A percentile compares a stretch with the other conserved stretches of the same genome.
phyloP scores from a whole-genome alignment of 2,113 vertebrate genomes.

The Chloroceryle aenea region DNA sequence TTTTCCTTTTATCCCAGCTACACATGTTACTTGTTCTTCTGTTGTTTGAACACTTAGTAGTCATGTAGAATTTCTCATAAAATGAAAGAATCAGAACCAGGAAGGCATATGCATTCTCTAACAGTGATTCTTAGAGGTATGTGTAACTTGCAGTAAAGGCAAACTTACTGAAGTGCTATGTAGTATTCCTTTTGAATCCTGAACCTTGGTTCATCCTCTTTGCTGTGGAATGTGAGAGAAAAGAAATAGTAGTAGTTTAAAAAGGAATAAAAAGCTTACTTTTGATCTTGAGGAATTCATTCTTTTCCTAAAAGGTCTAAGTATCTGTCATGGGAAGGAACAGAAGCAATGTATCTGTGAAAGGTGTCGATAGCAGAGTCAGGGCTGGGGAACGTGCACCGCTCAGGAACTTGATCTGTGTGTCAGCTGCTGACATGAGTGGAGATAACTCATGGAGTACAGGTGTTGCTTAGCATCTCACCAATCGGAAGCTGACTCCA shows the following conservation, averaged over 20 bases:
- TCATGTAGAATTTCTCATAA: constrained; percentile 2
- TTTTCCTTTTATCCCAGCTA: not conserved
- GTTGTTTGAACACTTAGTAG: not conserved
- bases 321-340: not conserved
- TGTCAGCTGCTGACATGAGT: not conserved
- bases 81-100: not conserved
- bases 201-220: not conserved
- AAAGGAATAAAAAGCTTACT: not conserved
- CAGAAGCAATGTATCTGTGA: not conserved
- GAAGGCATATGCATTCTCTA: not conserved
- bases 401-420: not conserved
- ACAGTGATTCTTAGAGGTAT: not conserved
- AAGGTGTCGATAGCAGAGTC: not conserved
- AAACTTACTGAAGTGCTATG: not conserved
- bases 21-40: constrained; percentile 13
- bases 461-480: not conserved
- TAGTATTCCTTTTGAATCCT: not conserved
- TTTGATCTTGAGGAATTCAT: not conserved
- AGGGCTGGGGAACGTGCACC: not conserved
- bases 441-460: not conserved
- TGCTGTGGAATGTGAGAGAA: not conserved
- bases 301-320: not conserved
- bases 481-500: not conserved
- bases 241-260: not conserved
- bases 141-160: not conserved